A percentile compares a stretch with the other conserved stretches of the same genome.
Conservation (phyloP, 1,140 invertebrate species). For the Samia ricini region DNA sequence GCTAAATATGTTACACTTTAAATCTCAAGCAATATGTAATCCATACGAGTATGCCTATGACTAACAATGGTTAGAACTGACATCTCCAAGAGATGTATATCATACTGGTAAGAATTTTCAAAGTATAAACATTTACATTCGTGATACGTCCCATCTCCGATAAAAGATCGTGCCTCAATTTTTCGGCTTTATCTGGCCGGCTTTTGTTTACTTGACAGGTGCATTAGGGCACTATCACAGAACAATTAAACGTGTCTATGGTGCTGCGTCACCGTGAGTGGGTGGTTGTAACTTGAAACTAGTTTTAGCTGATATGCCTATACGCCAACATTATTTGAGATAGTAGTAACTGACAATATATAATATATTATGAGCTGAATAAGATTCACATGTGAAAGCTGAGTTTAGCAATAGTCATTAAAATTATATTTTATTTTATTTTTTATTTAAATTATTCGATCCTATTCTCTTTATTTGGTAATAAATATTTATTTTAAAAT, state of each 20-base stretch:
- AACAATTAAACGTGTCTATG: conserved; percentile 71
- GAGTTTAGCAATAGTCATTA: too few relatives aligned
- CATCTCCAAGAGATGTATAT: conserved; percentile 42
- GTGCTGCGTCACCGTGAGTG: conserved; percentile 58
- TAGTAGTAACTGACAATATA: background rate
- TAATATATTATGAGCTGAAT: background rate
- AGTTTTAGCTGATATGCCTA: background rate
- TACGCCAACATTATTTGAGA: background rate
- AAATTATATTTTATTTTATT: too few relatives aligned
- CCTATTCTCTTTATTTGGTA: too few relatives aligned
- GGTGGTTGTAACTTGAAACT: conserved; percentile 23
- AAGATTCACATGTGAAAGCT: background rate
- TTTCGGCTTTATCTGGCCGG: conserved; percentile 58
- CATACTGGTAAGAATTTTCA: conserved; percentile 31
- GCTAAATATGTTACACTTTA: too few relatives aligned
- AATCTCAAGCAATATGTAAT: too few relatives aligned
- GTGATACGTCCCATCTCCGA: conserved; percentile 35
- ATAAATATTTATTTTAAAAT: too few relatives aligned
- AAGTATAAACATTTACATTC: conserved; percentile 76
- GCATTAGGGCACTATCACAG: conserved; percentile 70
- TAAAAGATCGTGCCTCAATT: conserved; percentile 59
- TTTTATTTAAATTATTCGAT: too few relatives aligned
- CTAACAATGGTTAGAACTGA: background rate
- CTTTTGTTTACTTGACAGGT: conserved; percentile 74
- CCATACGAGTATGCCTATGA: background rate